A percentile compares a stretch with the other conserved stretches of the same genome.
These are phyloP conservation scores for Echinometra lucunter DNA, from an alignment of 53 echinoderm and acorn worm species.

Conservation along the genomic window DNA sequence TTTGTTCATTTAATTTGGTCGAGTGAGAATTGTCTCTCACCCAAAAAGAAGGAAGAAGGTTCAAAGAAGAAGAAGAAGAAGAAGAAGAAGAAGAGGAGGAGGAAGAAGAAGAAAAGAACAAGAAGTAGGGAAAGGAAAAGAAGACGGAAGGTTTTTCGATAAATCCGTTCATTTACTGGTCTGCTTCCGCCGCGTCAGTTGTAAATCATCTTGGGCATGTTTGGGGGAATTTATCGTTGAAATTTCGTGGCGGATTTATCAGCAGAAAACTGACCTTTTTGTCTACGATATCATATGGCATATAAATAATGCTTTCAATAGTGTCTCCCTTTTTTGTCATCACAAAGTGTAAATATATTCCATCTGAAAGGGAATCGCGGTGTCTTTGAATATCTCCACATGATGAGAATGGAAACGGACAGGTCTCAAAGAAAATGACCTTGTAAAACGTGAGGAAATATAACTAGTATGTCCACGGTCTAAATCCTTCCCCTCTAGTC, in stretches of 20 bases:
- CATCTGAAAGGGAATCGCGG: background rate
- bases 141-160: too few species aligned
- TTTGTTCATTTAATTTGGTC: background rate
- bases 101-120: too few species aligned
- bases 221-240: constrained; percentile 9
- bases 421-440: background rate
- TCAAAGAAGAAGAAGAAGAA: too few species aligned
- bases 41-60: too few species aligned
- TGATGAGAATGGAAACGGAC: background rate
- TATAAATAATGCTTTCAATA: background rate
- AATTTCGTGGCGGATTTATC: constrained; percentile 4
- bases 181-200: constrained; percentile 33
- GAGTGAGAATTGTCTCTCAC: background rate
- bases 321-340: background rate
- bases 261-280: constrained; percentile 38
- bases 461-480: background rate
- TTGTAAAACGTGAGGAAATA: background rate
- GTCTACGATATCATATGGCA: background rate
- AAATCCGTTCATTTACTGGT: constrained; percentile 9
- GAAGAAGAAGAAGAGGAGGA: too few species aligned
- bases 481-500: background rate
- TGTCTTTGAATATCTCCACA: background rate
- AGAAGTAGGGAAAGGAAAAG: too few species aligned
- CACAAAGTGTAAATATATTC: background rate
- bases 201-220: constrained; percentile 19